Percentiles rank a stretch among this genome's conserved stretches.
Evolutionary conservation across 1,140 invertebrate genomes (phyloP).

Genomic region (Drosophila athabasca): DNA sequence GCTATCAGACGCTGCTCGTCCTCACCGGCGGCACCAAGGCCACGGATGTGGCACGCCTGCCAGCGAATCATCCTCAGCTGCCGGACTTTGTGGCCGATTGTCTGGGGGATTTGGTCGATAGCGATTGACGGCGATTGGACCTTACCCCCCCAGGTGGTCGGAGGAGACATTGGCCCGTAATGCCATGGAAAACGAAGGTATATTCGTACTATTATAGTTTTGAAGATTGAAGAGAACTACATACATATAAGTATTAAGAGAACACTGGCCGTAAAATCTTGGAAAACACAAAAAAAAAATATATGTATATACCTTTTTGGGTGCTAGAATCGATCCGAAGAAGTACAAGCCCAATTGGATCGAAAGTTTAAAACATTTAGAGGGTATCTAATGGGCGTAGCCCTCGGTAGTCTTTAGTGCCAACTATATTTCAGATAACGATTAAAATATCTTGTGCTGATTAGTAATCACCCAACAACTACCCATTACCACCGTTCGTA

Average conservation of each 20-base stretch:
- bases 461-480: too few species aligned
- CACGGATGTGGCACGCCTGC: constrained; percentile 51
- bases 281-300: background rate
- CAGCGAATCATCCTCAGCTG: constrained; percentile 34
- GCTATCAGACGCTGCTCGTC: constrained; percentile 86
- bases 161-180: too few species aligned
- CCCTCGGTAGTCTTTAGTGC: too few species aligned
- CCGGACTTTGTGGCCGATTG: constrained; percentile 83
- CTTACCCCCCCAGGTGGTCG: background rate
- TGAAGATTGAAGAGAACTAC: background rate
- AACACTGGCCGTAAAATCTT: too few species aligned
- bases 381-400: background rate
- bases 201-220: background rate
- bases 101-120: constrained; percentile 53
- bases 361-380: too few species aligned
- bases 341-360: too few species aligned
- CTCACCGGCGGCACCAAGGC: constrained; percentile 84
- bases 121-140: background rate
- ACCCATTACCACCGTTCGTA: background rate
- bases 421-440: too few species aligned
- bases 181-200: too few species aligned
- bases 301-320: background rate
- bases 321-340: too few species aligned
- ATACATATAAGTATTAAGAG: too few species aligned
- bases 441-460: too few species aligned